Percentiles rank a stretch among this genome's conserved stretches.
Conservation (phyloP, 1,140 invertebrate genomes). For the Neodiprion virginianus region DNA sequence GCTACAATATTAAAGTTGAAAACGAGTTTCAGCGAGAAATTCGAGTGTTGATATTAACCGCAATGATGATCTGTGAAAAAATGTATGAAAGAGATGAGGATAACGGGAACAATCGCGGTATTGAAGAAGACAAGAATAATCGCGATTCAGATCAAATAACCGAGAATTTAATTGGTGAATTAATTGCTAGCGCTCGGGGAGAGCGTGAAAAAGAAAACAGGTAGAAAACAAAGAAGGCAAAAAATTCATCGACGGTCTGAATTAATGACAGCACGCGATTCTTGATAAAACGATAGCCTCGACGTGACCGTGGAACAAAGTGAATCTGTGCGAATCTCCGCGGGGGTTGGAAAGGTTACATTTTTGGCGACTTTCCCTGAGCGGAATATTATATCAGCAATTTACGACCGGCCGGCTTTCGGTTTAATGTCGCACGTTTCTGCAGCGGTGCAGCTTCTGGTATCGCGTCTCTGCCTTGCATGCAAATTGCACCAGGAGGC, state of each 20-base stretch:
- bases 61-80: no score
- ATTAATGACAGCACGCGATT: neutral
- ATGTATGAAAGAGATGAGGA: no score
- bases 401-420: neutral
- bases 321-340: neutral
- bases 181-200: neutral
- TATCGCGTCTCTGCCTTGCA: neutral
- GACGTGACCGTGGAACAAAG: neutral
- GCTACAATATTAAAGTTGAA: no score
- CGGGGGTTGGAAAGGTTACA: neutral
- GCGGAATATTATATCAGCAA: conserved; percentile 1
- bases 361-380: conserved; percentile 4
- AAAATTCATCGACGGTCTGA: neutral
- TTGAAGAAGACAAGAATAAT: no score
- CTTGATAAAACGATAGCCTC: neutral
- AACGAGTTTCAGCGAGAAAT: no score
- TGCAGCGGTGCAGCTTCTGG: neutral
- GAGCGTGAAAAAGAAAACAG: neutral
- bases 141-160: no score
- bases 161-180: no score
- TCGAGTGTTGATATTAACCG: no score
- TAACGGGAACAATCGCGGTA: no score
- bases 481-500: neutral
- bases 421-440: neutral
- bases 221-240: neutral